Percentiles rank a stretch among this genome's conserved stretches.
These are phyloP conservation scores for Pediacus dermestoides DNA, from an alignment of 2,888 invertebrate genomes.

Conservation along the genomic window DNA sequence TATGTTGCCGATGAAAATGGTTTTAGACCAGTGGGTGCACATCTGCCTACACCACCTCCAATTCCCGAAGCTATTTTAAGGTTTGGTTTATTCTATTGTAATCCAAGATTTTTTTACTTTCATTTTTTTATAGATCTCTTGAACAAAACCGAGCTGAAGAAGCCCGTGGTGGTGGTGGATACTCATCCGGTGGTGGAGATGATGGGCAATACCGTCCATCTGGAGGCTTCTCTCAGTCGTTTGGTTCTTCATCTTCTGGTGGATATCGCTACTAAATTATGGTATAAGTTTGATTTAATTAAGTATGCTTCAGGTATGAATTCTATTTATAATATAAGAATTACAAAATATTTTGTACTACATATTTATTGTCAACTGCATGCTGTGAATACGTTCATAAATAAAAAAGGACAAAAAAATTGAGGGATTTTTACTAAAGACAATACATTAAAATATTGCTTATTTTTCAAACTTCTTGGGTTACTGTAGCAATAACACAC, in stretches of 20 bases:
- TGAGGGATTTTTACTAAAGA: no score
- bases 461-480: no score
- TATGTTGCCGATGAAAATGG: slow-evolving; percentile 60
- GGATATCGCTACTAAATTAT: no score
- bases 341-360: background rate
- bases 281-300: no score
- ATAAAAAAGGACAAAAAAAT: no score
- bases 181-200: slow-evolving; percentile 23
- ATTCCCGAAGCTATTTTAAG: slow-evolving; percentile 58
- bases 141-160: slow-evolving; percentile 36
- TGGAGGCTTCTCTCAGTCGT: no score
- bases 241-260: no score
- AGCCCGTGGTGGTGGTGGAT: slow-evolving; percentile 18
- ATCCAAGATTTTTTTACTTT: slow-evolving; percentile 3
- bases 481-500: no score
- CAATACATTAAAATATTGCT: no score
- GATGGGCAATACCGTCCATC: slow-evolving; percentile 37
- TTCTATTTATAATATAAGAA: slow-evolving; percentile 1
- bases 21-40: slow-evolving; percentile 55
- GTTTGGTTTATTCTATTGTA: slow-evolving; percentile 26
- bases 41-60: slow-evolving; percentile 59
- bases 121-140: slow-evolving; percentile 29
- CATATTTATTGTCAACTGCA: slow-evolving; percentile 1
- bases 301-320: no score
- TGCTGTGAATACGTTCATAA: slow-evolving; percentile 4